phyloP scores from a whole-genome alignment of 2,888 invertebrate species.

The Protodeltote pygarga region DNA sequence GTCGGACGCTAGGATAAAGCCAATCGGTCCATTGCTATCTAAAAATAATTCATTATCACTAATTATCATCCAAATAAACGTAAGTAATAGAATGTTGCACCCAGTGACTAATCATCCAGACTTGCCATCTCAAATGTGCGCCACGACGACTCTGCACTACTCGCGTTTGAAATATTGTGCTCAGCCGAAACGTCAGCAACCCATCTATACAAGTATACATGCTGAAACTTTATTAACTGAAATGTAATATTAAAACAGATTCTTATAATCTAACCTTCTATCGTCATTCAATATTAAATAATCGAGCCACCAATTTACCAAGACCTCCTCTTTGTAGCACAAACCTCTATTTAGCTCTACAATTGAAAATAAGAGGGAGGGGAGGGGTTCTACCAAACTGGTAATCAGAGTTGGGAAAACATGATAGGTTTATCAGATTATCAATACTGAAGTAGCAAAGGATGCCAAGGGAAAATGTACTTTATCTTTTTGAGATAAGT shows the following conservation, averaged over 20 bases:
- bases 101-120: too few species aligned
- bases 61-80: too few species aligned
- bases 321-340: not conserved
- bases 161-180: too few species aligned
- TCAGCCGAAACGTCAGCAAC: too few species aligned
- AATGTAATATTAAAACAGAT: not conserved
- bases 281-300: slow-evolving; percentile 4
- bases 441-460: slow-evolving; percentile 6
- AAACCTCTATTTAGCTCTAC: not conserved
- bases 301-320: not conserved
- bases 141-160: too few species aligned
- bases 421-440: slow-evolving; percentile 51
- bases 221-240: not conserved
- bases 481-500: not conserved
- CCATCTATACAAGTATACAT: too few species aligned
- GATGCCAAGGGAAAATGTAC: not conserved
- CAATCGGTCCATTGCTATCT: too few species aligned
- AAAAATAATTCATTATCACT: too few species aligned
- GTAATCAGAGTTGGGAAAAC: slow-evolving; percentile 28
- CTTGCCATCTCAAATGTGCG: too few species aligned
- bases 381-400: slow-evolving; percentile 6
- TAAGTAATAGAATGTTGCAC: too few species aligned
- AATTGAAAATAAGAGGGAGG: not conserved
- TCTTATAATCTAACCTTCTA: slow-evolving; percentile 4
- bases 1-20: too few species aligned